A percentile compares a stretch with the other conserved stretches of the same genome.
Evolutionary conservation across 2,113 vertebrate genomes (phyloP).

Genomic region (Thalassoma bifasciatum): DNA sequence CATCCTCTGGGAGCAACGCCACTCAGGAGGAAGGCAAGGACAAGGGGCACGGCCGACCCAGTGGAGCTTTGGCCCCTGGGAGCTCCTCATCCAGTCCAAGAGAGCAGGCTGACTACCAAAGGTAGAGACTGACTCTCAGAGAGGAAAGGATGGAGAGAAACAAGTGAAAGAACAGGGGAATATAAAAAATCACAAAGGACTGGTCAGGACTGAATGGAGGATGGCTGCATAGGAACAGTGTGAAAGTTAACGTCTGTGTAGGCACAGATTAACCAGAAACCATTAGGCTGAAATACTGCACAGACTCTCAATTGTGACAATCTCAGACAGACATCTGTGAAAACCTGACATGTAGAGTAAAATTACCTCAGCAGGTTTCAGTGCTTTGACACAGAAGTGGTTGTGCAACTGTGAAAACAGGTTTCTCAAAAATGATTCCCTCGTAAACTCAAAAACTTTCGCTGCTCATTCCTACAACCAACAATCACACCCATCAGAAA

Average conservation of each 20-base stretch:
- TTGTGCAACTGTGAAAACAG: conserved; percentile 63
- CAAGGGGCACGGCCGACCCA: conserved; percentile 66
- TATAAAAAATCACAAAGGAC: conserved; percentile 2
- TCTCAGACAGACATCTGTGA: conserved; percentile 57
- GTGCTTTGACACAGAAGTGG: conserved; percentile 23
- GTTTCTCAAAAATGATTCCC: conserved; percentile 12
- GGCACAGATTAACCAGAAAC: conserved; percentile 25
- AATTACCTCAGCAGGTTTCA: conserved; percentile 64
- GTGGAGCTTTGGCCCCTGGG: conserved; percentile 63
- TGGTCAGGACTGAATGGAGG: conserved; percentile 16
- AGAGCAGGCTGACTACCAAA: conserved; percentile 82
- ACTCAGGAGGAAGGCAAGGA: conserved; percentile 81
- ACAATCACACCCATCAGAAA: not conserved
- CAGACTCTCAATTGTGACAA: conserved; percentile 32
- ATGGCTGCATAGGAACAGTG: conserved; percentile 23
- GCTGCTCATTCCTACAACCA: conserved; percentile 32
- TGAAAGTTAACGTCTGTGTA: conserved; percentile 14
- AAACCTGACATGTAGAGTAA: conserved; percentile 36
- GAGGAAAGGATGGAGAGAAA: conserved; percentile 18
- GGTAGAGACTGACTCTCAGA: conserved; percentile 73
- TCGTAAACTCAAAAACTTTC: conserved; percentile 14
- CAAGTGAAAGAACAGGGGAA: not conserved
- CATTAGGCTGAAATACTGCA: conserved; percentile 41
- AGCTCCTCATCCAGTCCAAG: conserved; percentile 80
- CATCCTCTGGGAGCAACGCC: conserved; percentile 57